These are phyloP conservation scores for Holothuria glaberrima DNA, from an alignment of 35 echinoderm and acorn worm genomes.

Conservation along the genomic window DNA sequence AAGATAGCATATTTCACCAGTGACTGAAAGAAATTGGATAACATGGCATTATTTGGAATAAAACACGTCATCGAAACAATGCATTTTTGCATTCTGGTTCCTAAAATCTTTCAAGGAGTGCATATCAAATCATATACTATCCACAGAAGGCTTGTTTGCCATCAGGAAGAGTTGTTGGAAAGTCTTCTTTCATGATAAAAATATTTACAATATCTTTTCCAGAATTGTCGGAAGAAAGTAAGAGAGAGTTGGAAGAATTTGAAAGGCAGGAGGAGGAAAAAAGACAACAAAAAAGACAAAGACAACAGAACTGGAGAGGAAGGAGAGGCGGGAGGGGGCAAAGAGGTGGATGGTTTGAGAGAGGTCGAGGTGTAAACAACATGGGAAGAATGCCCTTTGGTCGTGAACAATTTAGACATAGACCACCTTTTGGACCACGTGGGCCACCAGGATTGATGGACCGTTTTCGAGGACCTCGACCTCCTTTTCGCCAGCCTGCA, in stretches of 20 bases:
- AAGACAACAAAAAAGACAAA: constrained; percentile 22
- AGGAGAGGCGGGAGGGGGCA: constrained; percentile 24
- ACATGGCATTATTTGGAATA: too few relatives aligned
- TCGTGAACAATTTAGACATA: background rate
- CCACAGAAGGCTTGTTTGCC: too few relatives aligned
- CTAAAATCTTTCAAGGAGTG: too few relatives aligned
- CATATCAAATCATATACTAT: too few relatives aligned
- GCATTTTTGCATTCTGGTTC: too few relatives aligned
- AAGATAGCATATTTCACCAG: too few relatives aligned
- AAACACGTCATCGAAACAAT: too few relatives aligned
- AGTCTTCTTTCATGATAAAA: too few relatives aligned
- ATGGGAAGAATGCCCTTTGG: constrained; percentile 30
- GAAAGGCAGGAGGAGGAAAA: constrained; percentile 30
- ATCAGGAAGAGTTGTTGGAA: too few relatives aligned
- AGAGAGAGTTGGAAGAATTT: constrained; percentile 32
- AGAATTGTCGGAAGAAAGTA: constrained; percentile 15
- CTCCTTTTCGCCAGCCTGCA: background rate
- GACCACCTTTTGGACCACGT: background rate
- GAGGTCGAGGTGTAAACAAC: background rate
- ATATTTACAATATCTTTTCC: background rate
- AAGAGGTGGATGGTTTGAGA: background rate
- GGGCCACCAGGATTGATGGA: background rate
- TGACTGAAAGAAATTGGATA: too few relatives aligned
- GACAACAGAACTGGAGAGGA: constrained; percentile 34
- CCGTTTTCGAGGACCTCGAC: background rate